Evolutionary conservation across 1,140 invertebrate species (phyloP).

Genomic region (Trissolcus basalis): DNA sequence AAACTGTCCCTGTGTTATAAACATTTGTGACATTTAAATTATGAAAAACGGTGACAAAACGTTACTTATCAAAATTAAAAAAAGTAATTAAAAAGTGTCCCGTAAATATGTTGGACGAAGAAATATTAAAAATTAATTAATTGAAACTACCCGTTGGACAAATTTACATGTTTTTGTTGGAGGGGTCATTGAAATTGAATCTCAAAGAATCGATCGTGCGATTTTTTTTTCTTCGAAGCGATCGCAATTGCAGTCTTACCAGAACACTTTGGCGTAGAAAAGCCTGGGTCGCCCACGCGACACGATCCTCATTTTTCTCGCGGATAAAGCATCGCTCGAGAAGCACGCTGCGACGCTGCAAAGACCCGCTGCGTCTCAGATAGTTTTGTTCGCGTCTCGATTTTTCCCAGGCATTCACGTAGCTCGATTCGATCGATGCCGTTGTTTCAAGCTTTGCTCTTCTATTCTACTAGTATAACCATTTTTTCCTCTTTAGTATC

Average conservation of each 20-base stretch:
- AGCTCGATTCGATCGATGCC: slow-evolving; percentile 60
- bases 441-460: slow-evolving; percentile 64
- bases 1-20: too few species aligned
- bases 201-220: too few species aligned
- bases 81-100: too few species aligned
- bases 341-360: slow-evolving; percentile 55
- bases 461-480: slow-evolving; percentile 59
- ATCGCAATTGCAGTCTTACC: slow-evolving; percentile 59
- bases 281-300: slow-evolving; percentile 59
- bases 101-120: too few species aligned
- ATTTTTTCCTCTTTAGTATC: slow-evolving; percentile 18
- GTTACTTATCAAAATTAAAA: too few species aligned
- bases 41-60: too few species aligned
- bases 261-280: slow-evolving; percentile 63
- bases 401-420: slow-evolving; percentile 64
- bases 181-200: too few species aligned
- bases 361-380: slow-evolving; percentile 52
- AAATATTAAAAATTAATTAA: too few species aligned
- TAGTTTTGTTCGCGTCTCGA: slow-evolving; percentile 66
- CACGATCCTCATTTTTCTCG: slow-evolving; percentile 63
- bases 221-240: slow-evolving; percentile 21
- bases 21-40: too few species aligned
- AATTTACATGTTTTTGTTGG: too few species aligned
- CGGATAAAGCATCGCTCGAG: slow-evolving; percentile 56
- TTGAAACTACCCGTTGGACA: too few species aligned